A percentile compares a stretch with the other conserved stretches of the same genome.
phyloP scores from a whole-genome alignment of 2,797 vertebrate species.

The Catharus ustulatus region DNA sequence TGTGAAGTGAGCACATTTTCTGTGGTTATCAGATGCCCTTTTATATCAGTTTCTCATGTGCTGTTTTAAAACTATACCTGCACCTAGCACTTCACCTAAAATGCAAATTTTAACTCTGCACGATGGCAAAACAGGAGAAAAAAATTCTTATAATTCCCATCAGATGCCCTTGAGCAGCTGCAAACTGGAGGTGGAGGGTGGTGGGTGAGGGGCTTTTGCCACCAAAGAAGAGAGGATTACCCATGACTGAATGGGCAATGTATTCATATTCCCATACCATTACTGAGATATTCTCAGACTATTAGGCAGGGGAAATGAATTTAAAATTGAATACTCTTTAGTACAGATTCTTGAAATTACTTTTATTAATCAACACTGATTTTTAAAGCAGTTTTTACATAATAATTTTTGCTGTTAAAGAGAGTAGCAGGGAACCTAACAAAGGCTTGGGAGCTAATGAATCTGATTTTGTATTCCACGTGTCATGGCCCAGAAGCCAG shows the following conservation, averaged over 20 bases:
- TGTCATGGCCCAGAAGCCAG: background rate
- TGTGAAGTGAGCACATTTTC: background rate
- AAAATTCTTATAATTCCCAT: background rate
- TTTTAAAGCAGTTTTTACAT: slow-evolving; percentile 37
- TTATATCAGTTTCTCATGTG: background rate
- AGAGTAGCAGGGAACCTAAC: background rate
- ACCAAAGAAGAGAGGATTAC: background rate
- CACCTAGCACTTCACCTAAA: background rate
- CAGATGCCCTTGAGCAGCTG: background rate
- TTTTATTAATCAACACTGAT: slow-evolving; percentile 70
- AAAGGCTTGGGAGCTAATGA: background rate
- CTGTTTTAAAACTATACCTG: background rate
- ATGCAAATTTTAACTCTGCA: background rate
- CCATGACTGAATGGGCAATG: background rate
- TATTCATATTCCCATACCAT: background rate
- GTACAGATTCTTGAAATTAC: slow-evolving; percentile 48
- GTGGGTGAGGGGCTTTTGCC: background rate
- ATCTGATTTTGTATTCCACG: background rate
- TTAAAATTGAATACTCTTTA: slow-evolving; percentile 50
- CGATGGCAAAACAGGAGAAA: background rate
- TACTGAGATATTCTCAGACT: slow-evolving; percentile 54
- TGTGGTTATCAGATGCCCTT: background rate
- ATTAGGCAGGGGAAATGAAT: slow-evolving; percentile 68
- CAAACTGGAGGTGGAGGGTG: background rate
- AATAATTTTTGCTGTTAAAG: slow-evolving; percentile 40